Conservation (phyloP, 1,140 invertebrate species). For the Atta texana region DNA sequence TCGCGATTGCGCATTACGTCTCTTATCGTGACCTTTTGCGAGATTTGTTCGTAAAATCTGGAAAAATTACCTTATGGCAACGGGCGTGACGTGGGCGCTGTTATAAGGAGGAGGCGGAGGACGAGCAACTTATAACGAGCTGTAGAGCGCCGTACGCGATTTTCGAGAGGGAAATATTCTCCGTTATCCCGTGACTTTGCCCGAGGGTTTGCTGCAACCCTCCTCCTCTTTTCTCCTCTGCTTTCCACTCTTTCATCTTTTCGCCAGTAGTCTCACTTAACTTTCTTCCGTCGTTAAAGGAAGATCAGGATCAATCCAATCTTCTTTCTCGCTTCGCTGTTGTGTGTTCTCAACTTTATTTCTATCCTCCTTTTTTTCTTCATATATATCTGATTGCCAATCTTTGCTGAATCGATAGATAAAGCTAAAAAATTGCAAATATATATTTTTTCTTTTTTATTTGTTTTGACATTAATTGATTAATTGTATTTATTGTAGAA, state of each 20-base stretch:
- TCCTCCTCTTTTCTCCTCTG: background rate
- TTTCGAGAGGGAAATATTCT: slow-evolving; percentile 50
- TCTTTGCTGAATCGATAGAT: slow-evolving; percentile 1
- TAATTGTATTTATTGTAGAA: background rate
- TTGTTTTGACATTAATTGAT: background rate
- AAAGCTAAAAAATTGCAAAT: background rate
- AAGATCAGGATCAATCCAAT: slow-evolving; percentile 63
- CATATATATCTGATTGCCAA: slow-evolving; percentile 26
- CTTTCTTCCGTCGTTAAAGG: slow-evolving; percentile 39
- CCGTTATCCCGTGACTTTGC: slow-evolving; percentile 48
- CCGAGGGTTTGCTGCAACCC: slow-evolving; percentile 4
- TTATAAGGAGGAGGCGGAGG: background rate
- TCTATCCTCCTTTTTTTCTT: background rate
- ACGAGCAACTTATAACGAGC: slow-evolving; percentile 53
- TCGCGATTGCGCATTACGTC: slow-evolving; percentile 10
- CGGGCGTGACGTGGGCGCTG: background rate
- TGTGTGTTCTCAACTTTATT: slow-evolving; percentile 49
- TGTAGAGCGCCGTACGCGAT: slow-evolving; percentile 34
- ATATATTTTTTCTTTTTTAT: background rate
- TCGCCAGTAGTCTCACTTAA: slow-evolving; percentile 36
- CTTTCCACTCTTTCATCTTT: background rate
- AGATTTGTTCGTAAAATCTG: slow-evolving; percentile 36
- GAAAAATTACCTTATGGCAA: background rate
- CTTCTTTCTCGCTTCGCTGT: slow-evolving; percentile 21
- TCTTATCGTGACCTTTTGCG: slow-evolving; percentile 8